phyloP scores from a whole-genome alignment of 2,797 vertebrate genomes.

The Hyperoplus immaculatus region DNA sequence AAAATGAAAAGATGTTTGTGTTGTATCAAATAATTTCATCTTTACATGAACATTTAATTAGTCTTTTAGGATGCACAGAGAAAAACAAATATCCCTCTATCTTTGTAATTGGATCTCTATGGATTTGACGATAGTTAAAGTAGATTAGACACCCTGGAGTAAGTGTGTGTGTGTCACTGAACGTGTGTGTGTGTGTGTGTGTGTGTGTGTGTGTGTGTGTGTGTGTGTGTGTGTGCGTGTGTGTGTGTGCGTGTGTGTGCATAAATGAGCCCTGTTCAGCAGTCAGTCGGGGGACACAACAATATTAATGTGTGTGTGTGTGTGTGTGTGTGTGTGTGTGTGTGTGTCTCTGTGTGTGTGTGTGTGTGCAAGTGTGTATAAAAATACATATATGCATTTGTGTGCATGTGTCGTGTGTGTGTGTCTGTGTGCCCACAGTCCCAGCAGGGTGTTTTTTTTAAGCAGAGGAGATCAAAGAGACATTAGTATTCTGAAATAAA shows the following conservation, averaged over 20 bases:
- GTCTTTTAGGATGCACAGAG: constrained; percentile 81
- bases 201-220: constrained; percentile 17
- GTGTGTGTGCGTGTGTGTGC: constrained; percentile 45
- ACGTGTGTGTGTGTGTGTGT: constrained; percentile 17
- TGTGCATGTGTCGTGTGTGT: constrained; percentile 35
- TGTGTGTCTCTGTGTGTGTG: constrained; percentile 40
- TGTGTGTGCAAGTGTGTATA: constrained; percentile 56
- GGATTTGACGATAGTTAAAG: constrained; percentile 84
- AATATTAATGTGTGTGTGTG: constrained; percentile 57
- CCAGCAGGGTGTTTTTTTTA: constrained; percentile 76
- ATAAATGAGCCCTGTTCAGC: constrained; percentile 69
- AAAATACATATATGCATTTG: constrained; percentile 65
- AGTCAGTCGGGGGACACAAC: constrained; percentile 63
- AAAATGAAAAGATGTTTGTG: constrained; percentile 82
- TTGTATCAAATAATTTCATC: constrained; percentile 83
- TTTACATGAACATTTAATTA: constrained; percentile 86
- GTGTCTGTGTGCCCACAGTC: constrained; percentile 56
- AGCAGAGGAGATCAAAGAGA: constrained; percentile 83
- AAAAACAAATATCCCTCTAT: constrained; percentile 85
- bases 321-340: constrained; percentile 49
- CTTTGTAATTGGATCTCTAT: constrained; percentile 85
- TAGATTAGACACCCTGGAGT: constrained; percentile 79
- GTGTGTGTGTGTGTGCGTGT: constrained; percentile 30
- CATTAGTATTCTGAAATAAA: constrained; percentile 87
- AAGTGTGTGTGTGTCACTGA: constrained; percentile 15